Evolutionary conservation across 1,140 invertebrate genomes (phyloP).

Genomic region (Drosophila sturtevanti): DNA sequence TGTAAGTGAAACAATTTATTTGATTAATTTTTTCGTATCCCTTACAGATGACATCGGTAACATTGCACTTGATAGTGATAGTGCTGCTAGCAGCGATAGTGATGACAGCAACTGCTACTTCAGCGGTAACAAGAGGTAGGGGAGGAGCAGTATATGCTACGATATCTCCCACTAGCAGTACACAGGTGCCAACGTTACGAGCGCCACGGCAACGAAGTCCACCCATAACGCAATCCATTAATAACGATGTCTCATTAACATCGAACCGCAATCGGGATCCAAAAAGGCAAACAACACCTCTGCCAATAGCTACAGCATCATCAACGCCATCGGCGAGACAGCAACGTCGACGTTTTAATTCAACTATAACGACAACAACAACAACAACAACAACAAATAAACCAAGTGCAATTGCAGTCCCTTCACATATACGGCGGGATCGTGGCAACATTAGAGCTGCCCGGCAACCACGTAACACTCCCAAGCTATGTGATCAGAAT

Average conservation of each 20-base stretch:
- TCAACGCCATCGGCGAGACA: constrained; percentile 26
- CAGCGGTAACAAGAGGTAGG: constrained; percentile 30
- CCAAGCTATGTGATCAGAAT: constrained; percentile 10
- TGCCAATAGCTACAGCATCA: constrained; percentile 22
- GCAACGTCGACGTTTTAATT: constrained; percentile 31
- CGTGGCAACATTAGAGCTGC: constrained; percentile 47
- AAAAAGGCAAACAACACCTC: constrained; percentile 19
- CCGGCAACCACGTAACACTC: constrained; percentile 61
- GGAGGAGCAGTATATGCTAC: constrained; percentile 28
- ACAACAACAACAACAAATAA: constrained; percentile 8
- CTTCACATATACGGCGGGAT: constrained; percentile 16
- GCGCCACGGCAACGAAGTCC: constrained; percentile 69
- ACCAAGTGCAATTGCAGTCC: constrained; percentile 1
- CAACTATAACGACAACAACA: constrained; percentile 35
- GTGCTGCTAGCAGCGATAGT: constrained; percentile 58
- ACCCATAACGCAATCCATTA: constrained; percentile 61
- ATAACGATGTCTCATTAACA: constrained; percentile 18
- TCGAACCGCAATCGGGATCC: constrained; percentile 33
- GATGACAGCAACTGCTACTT: constrained; percentile 32
- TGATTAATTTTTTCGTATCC: neutral
- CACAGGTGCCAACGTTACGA: constrained; percentile 65
- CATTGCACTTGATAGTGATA: constrained; percentile 80
- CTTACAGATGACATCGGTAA: constrained; percentile 80
- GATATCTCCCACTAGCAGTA: constrained; percentile 58
- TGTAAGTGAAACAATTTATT: neutral